Conservation (phyloP, 2,797 vertebrate species). For the Austrolebias charrua region DNA sequence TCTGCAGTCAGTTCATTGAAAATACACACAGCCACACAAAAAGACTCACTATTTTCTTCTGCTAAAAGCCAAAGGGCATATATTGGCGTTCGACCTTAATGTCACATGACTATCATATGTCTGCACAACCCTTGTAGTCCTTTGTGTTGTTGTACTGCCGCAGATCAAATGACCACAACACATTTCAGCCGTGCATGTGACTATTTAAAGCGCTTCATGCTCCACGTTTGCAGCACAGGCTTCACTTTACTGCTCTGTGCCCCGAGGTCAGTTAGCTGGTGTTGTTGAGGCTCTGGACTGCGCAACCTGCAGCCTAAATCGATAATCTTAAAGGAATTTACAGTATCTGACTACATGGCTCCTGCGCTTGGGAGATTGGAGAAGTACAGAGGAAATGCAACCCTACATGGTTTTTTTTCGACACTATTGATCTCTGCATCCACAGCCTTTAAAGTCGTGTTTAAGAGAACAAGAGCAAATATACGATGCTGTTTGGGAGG, state of each 20-base stretch:
- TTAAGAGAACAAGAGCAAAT: slow-evolving; percentile 40
- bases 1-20: neutral
- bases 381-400: slow-evolving; percentile 63
- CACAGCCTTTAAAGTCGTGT: slow-evolving; percentile 38
- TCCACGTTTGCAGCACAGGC: slow-evolving; percentile 15
- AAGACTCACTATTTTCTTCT: slow-evolving; percentile 40
- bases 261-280: slow-evolving; percentile 37
- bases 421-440: slow-evolving; percentile 56
- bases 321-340: slow-evolving; percentile 66
- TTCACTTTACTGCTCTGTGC: slow-evolving; percentile 22
- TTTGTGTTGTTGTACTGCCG: slow-evolving; percentile 39
- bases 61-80: slow-evolving; percentile 15
- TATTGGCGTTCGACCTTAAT: slow-evolving; percentile 11
- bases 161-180: slow-evolving; percentile 51
- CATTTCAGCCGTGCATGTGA: slow-evolving; percentile 31
- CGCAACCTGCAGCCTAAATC: slow-evolving; percentile 57
- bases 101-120: slow-evolving; percentile 58
- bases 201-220: slow-evolving; percentile 40
- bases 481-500: slow-evolving; percentile 15
- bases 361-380: slow-evolving; percentile 67
- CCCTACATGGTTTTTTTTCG: slow-evolving; percentile 51
- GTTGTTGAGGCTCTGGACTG: slow-evolving; percentile 37
- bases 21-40: slow-evolving; percentile 30
- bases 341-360: slow-evolving; percentile 67
- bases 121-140: neutral